A percentile compares a stretch with the other conserved stretches of the same genome.
phyloP scores from a whole-genome alignment of 2,888 invertebrate genomes.

The Agrotis ipsilon region DNA sequence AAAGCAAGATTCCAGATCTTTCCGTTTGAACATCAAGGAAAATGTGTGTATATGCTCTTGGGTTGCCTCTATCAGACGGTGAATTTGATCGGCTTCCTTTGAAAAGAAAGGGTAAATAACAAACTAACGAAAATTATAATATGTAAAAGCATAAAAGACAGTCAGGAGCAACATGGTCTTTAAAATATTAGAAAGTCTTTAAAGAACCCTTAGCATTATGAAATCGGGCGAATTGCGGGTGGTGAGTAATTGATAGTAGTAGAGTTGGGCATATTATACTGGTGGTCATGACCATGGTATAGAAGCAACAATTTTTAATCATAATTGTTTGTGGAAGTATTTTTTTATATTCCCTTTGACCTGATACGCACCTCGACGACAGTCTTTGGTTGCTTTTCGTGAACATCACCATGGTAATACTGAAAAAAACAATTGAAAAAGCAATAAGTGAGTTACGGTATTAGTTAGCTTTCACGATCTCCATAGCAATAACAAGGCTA shows the following conservation, averaged over 20 bases:
- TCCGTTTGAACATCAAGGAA: constrained; percentile 96
- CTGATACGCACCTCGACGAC: constrained; percentile 71
- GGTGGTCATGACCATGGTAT: too few relatives aligned
- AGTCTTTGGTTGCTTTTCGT: constrained; percentile 76
- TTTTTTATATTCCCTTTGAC: background rate
- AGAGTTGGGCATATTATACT: too few relatives aligned
- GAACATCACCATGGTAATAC: constrained; percentile 85
- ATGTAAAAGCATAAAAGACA: background rate
- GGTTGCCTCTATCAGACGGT: constrained; percentile 94
- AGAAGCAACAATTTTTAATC: too few relatives aligned
- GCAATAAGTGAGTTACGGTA: too few relatives aligned
- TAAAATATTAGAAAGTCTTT: too few relatives aligned
- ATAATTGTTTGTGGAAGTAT: too few relatives aligned
- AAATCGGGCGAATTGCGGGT: too few relatives aligned
- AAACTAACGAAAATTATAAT: background rate
- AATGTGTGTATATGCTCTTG: constrained; percentile 95
- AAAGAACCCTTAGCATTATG: too few relatives aligned
- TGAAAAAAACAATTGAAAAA: constrained; percentile 52
- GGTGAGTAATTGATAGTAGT: too few relatives aligned
- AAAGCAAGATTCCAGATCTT: constrained; percentile 95
- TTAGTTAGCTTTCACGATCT: too few relatives aligned
- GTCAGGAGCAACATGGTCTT: too few relatives aligned
- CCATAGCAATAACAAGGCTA: too few relatives aligned
- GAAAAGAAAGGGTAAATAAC: background rate
- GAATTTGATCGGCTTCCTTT: constrained; percentile 95